Base-by-base conservation (phyloP, 2,888 invertebrate genomes). In the Caradrina clavipalpis region DNA sequence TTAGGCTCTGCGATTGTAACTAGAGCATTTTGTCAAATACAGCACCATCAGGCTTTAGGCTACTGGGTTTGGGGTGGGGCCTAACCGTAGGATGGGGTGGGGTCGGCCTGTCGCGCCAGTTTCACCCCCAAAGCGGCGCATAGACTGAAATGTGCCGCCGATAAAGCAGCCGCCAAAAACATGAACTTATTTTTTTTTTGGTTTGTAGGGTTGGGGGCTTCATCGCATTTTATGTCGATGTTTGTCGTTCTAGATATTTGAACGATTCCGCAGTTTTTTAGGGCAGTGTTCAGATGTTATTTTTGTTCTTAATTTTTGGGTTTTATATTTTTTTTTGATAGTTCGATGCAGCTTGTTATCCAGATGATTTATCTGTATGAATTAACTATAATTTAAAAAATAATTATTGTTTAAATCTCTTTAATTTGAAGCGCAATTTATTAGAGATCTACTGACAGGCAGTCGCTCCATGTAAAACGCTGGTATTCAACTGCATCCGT, bases 71-170 rank as follows among this genome's bases (percentile, higher is more conserved):
- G 61, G 79, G 83, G 81, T 65, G 78, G 69, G 54, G 68, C 22
- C 53, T 65, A 60, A 22, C 8, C 22, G n/a, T 63, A 72, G 79
- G 75, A 60, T 69, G 62, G 75, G 77, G 82, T 73, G 83, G 81
- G 78, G 79, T 69, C 70, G 78, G 80, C 61, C 74, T 80, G 88
- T 86, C 87, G 88, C 88, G 87, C 87, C 87, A 84, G 82, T 82
- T 86, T 65, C 73, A 60, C 83, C 79, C 83, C 83, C 78, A 75
- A 73, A 82, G 82, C 83, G 86, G 86, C 89, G 89, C 89, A 90
- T 87, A 85, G 89, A 87, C 87, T 84, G 79, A 90, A 91, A 89
- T 90, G 87, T 90, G 86, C 89, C 89, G 78, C 84, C 88, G 88
- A 90, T 90, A 91, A 88, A 90, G 86, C 87, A 86, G 83, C 80